Percentiles rank a stretch among this genome's conserved stretches.
phyloP scores from a whole-genome alignment of 2,888 invertebrate species.

The Ectemnius continuus region DNA sequence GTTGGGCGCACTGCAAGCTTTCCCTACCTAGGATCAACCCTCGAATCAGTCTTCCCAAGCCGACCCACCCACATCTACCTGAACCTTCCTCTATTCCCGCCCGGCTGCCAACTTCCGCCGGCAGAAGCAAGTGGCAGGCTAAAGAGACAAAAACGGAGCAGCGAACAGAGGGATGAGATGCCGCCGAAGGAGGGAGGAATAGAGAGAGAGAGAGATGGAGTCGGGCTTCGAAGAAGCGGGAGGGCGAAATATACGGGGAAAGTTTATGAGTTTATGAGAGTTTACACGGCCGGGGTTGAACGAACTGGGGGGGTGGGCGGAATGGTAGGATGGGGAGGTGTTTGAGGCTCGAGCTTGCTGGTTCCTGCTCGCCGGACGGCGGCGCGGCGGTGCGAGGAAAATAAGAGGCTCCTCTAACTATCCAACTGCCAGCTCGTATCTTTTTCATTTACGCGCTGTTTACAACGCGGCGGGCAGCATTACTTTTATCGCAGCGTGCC shows the following conservation, averaged over 20 bases:
- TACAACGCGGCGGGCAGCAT: constrained; percentile 61
- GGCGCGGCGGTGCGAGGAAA: constrained; percentile 44
- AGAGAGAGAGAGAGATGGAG: no score
- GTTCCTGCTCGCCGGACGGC: no score
- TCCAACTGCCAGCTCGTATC: constrained; percentile 67
- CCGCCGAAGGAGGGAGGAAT: not conserved
- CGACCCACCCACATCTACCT: no score
- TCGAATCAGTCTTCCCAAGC: no score
- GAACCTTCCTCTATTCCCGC: no score
- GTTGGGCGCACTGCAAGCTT: no score
- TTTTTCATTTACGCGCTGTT: constrained; percentile 71
- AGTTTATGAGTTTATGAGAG: constrained; percentile 70
- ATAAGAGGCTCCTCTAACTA: constrained; percentile 67
- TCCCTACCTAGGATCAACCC: no score
- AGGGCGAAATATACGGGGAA: constrained; percentile 38
- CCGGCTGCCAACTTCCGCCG: no score
- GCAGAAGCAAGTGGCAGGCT: not conserved
- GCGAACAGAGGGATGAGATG: constrained; percentile 14
- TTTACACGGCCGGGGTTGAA: constrained; percentile 30
- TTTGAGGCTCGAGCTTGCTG: constrained; percentile 4
- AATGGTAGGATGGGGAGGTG: not conserved
- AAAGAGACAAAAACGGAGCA: not conserved
- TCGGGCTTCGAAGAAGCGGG: not conserved
- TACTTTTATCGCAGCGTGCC: constrained; percentile 61
- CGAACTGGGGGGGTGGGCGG: not conserved